A percentile compares a stretch with the other conserved stretches of the same genome.
Conservation (phyloP, 2,888 invertebrate species). For the Nemapogon koenigi region DNA sequence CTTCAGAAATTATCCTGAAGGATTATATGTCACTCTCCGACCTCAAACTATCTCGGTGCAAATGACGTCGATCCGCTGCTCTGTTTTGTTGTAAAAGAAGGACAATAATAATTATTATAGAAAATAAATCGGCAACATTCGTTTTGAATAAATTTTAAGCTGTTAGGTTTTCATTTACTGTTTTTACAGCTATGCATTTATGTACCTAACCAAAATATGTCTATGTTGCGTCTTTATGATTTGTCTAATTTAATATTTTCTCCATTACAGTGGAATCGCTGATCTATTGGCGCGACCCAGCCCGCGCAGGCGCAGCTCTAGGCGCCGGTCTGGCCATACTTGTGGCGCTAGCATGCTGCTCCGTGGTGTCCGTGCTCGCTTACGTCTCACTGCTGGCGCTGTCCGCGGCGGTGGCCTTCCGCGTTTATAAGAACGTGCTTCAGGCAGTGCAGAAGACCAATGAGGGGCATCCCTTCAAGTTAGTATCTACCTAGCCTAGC, state of each 20-base stretch:
- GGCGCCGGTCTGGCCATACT: conserved; percentile 88
- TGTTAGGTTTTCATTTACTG: too few species aligned
- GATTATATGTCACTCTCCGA: too few species aligned
- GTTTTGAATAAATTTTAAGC: too few species aligned
- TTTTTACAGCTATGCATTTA: too few species aligned
- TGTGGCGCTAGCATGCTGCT: conserved; percentile 93
- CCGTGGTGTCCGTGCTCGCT: conserved; percentile 93
- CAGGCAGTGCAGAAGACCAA: conserved; percentile 95
- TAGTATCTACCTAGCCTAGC: conserved; percentile 35
- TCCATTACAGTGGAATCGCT: conserved; percentile 84
- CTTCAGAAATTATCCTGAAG: too few species aligned
- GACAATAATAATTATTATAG: too few species aligned
- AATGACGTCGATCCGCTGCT: too few species aligned
- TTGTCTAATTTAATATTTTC: background rate
- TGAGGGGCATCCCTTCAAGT: conserved; percentile 99
- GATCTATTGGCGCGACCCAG: conserved; percentile 97
- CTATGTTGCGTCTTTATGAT: too few species aligned
- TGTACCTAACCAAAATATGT: too few species aligned
- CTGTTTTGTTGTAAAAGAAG: too few species aligned
- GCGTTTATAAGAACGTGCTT: conserved; percentile 94
- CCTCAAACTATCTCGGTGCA: too few species aligned
- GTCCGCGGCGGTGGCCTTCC: conserved; percentile 88
- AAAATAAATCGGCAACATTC: too few species aligned
- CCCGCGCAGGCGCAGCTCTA: conserved; percentile 93
- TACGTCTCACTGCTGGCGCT: conserved; percentile 89